Conservation (phyloP, 2,113 vertebrate genomes). For the Callithrix jacchus region DNA sequence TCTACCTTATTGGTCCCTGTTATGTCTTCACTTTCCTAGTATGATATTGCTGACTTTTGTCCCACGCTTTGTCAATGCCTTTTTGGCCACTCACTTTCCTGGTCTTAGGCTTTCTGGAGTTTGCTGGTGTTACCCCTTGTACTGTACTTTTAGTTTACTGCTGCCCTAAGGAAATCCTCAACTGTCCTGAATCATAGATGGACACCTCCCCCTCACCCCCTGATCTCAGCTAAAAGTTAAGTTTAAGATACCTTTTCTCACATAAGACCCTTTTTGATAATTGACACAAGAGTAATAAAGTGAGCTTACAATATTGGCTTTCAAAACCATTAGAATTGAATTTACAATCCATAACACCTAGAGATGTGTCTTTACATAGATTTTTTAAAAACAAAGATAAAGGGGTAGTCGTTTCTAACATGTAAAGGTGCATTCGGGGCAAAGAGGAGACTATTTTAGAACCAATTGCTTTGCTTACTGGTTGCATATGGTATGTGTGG, state of each 20-base stretch:
- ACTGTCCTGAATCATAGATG: background rate
- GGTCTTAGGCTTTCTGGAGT: background rate
- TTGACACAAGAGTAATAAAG: background rate
- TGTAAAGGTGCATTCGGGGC: background rate
- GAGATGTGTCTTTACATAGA: background rate
- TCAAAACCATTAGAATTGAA: background rate
- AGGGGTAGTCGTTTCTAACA: background rate
- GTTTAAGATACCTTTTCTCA: background rate
- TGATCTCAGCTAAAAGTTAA: background rate
- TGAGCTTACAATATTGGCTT: conserved; percentile 14
- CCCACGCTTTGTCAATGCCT: background rate
- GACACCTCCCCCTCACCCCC: background rate
- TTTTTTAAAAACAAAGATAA: background rate
- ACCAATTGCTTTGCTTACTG: background rate
- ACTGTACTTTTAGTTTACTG: background rate
- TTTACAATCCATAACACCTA: background rate
- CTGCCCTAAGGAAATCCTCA: background rate
- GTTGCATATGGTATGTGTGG: background rate
- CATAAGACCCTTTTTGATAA: background rate
- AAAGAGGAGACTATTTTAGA: background rate
- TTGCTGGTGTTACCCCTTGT: background rate
- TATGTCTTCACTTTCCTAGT: background rate
- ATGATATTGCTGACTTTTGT: background rate
- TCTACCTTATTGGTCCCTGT: background rate
- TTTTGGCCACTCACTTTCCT: background rate